Base-by-base conservation (phyloP, 1,140 invertebrate genomes). In the Phthorimaea operculella region DNA sequence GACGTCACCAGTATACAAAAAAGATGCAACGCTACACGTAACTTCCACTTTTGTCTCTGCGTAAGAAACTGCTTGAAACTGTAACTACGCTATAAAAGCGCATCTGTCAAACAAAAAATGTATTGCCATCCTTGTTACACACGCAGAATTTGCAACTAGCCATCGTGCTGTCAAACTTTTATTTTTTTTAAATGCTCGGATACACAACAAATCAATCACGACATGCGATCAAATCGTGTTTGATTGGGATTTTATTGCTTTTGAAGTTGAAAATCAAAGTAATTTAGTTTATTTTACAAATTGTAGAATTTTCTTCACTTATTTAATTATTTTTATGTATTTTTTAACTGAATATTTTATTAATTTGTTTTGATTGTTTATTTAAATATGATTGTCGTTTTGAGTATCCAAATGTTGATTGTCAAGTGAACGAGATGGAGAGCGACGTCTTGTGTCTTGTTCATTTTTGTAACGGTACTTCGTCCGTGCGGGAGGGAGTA, bases 401-500 rank as follows among this genome's bases (percentile, higher is more conserved):
- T 12, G 1, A 1, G 36, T 48, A 58, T 57, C 51, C 55, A 42
- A 57, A 55, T 36, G 12, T 16, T 49, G 21, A 17, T 15, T 47
- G 44, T 47, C 44, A 47, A 47, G 15, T 17, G 44, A 47, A 15
- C 9, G 44, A 47, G 44, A 57, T 52, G 48, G 48, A 56, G 15
- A 14, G 48, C 42, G 39, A 34, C 52, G 18, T 42, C 61, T 63
- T 28, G 21, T 28, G 21, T 28, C 21, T 28, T 62, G 65, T 62
- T 79, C 80, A 83, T 72, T 83, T 78, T 81, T 80, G 66, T 79
- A 81, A 80, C 79, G 81, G 77, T 82, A 81, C 72, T 73, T 73
- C 67, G 64, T 74, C 70, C 70, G 68, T 73, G 70, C 77, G 75
- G 79, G 79, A 84, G 79, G 81, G 80, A 39, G 36, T 39, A 39